These are phyloP conservation scores for Pachycephala philippinensis DNA, from an alignment of 2,113 vertebrate species.

Conservation along the genomic window DNA sequence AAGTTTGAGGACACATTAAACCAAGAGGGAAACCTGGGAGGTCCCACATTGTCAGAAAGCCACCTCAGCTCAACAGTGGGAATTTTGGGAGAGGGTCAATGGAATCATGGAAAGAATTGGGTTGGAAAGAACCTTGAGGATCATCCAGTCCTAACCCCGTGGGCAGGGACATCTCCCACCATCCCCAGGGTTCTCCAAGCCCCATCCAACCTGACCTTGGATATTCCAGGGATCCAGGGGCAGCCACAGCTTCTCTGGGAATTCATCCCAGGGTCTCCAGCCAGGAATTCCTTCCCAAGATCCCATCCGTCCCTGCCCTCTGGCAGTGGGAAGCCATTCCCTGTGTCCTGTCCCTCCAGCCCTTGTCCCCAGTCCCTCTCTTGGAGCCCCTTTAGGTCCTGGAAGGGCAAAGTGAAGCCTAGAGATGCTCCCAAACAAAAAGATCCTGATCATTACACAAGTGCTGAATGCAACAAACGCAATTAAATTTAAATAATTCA, in stretches of 20 bases:
- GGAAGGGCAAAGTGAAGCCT: neutral
- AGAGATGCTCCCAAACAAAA: neutral
- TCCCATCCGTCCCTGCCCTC: neutral
- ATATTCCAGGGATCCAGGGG: neutral
- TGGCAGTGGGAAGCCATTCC: neutral
- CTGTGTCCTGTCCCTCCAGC: rapidly evolving
- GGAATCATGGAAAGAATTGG: neutral
- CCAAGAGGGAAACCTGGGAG: neutral
- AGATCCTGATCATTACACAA: neutral
- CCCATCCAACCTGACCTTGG: neutral
- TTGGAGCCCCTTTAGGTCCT: neutral
- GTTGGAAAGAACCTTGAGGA: neutral
- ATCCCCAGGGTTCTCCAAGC: rapidly evolving
- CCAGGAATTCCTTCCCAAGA: neutral
- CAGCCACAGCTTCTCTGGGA: neutral
- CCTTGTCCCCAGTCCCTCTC: neutral
- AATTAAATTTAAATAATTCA: neutral
- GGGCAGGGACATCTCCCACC: rapidly evolving
- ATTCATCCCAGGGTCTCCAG: too few species aligned
- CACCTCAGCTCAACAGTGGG: neutral
- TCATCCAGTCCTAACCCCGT: rapidly evolving
- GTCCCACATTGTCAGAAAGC: neutral
- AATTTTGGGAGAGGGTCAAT: rapidly evolving
- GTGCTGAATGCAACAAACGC: neutral
- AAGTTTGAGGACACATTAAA: neutral